Base-by-base conservation (phyloP, 2,113 vertebrate genomes). In the Scolopax mira region DNA sequence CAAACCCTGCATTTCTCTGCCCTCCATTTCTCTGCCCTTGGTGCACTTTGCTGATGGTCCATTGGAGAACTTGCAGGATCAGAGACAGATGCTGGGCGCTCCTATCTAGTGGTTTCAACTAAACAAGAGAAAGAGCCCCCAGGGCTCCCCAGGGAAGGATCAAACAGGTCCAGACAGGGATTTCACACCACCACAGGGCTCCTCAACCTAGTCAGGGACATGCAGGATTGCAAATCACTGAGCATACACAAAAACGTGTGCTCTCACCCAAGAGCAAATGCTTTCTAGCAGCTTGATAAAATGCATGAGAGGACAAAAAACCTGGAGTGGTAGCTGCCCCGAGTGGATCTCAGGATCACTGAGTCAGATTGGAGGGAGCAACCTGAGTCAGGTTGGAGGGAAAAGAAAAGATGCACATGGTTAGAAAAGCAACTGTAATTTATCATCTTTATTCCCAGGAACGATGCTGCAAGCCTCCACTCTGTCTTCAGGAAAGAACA, bases 371-470 rank as follows among this genome's bases (percentile, higher is more conserved):
- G 52, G 62, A 91, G 58, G 13, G 69, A 94, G 78, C 54, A 92
- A 71, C 48, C 11, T 42, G 61, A 90, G 83, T 79, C 91, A 81
- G 51, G 14, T 6, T 23, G 52, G 62, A 91, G 58, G 13, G 48
- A 82, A 89, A 70, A 87, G 80, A 78, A 54, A 39, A 83, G 67
- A 69, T 69, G 70, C 93, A 84, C 91, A 67, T 52, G 75, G 64
- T 55, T 90, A 81, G 61, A 75, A 92, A 80, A 93, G 66, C 88
- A 89, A 52, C 42, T 74, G 88, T 62, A 88, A 90, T 94, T 89
- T 89, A 79, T 93, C 88, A 89, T 77, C 81, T 90, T 91, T 90
- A 92, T 55, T 85, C 70, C 71, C 85, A 70, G 92, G 79, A 90
- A 91, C 17, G 71, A 54, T 3, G 27, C 85, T 49, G 82, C 70